These are phyloP conservation scores for Conopomorpha cramerella DNA, from an alignment of 1,140 invertebrate species.

Conservation along the genomic window DNA sequence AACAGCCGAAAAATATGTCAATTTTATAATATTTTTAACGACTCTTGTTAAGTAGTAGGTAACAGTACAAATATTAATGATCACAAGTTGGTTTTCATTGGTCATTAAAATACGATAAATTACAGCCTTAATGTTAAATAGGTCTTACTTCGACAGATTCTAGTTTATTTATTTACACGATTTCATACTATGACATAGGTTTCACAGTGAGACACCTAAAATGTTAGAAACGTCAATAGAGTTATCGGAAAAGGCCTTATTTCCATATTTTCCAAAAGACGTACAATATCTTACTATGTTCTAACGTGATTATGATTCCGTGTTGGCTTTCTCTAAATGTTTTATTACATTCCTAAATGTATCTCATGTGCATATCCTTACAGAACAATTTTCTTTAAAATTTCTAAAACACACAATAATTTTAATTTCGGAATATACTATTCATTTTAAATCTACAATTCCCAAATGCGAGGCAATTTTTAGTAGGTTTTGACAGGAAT, in stretches of 20 bases:
- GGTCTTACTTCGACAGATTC: slow-evolving; percentile 31
- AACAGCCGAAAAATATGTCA: slow-evolving; percentile 61
- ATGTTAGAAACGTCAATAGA: too few relatives aligned
- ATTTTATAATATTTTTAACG: slow-evolving; percentile 57
- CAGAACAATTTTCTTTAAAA: too few relatives aligned
- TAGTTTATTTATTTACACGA: slow-evolving; percentile 38
- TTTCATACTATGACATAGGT: slow-evolving; percentile 3
- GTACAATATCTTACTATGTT: too few relatives aligned
- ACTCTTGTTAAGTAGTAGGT: slow-evolving; percentile 60
- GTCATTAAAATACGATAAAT: slow-evolving; percentile 62
- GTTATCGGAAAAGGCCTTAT: too few relatives aligned
- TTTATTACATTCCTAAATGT: background rate
- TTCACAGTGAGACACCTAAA: too few relatives aligned
- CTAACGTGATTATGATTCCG: background rate
- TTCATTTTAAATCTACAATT: slow-evolving; percentile 53
- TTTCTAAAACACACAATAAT: slow-evolving; percentile 28
- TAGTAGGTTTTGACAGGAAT: slow-evolving; percentile 35
- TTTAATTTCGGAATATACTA: slow-evolving; percentile 34
- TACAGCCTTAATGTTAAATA: slow-evolving; percentile 51
- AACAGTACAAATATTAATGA: slow-evolving; percentile 62
- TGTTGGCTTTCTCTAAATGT: background rate
- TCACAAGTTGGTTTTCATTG: slow-evolving; percentile 65
- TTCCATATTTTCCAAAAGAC: too few relatives aligned
- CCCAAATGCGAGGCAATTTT: slow-evolving; percentile 58
- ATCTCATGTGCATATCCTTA: background rate